These are phyloP conservation scores for Apis laboriosa DNA, from an alignment of 1,140 invertebrate species.

Conservation along the genomic window DNA sequence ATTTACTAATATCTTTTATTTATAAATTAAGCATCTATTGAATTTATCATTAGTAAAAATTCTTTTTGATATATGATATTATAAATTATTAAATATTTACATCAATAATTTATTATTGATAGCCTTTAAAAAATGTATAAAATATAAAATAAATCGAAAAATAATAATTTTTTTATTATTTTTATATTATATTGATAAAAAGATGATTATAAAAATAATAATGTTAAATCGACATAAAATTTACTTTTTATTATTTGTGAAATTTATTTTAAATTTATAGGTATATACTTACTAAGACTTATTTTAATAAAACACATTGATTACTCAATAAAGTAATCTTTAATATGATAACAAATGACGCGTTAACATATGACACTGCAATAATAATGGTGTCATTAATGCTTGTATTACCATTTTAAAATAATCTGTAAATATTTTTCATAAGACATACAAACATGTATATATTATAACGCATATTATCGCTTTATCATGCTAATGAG, in stretches of 20 bases:
- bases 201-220: no score
- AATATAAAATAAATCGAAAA: no score
- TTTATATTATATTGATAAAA: no score
- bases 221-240: no score
- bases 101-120: no score
- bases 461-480: background rate
- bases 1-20: no score
- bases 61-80: no score
- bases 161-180: no score
- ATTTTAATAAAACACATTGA: background rate
- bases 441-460: background rate
- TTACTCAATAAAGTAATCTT: background rate
- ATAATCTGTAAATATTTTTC: background rate
- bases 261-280: background rate
- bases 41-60: no score
- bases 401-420: background rate
- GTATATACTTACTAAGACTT: background rate
- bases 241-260: background rate
- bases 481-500: background rate
- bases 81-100: no score
- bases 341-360: background rate
- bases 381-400: background rate
- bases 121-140: no score
- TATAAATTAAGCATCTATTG: no score
- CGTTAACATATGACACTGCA: background rate